These are phyloP conservation scores for Rattus norvegicus DNA, from an alignment of 2,113 vertebrate species.

Conservation along the genomic window DNA sequence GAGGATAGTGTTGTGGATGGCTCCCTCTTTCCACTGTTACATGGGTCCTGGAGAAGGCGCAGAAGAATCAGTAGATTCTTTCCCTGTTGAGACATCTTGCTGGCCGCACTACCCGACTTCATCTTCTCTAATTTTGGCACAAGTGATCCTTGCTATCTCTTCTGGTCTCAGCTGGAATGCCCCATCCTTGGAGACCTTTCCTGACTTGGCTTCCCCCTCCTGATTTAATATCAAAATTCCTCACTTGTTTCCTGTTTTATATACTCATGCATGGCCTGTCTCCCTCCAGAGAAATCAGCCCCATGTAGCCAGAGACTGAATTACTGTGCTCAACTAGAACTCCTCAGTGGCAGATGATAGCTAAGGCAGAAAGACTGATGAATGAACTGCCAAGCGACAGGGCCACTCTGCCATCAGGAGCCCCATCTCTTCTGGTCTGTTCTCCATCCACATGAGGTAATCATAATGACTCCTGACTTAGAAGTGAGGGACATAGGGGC, in stretches of 20 bases:
- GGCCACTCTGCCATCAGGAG: background rate
- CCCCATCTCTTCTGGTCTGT: background rate
- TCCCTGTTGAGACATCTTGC: background rate
- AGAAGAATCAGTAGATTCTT: background rate
- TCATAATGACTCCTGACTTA: background rate
- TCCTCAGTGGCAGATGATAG: background rate
- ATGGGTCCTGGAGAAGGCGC: background rate
- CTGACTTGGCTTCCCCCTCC: background rate
- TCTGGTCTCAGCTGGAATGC: background rate
- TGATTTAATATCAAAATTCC: background rate
- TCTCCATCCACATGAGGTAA: background rate
- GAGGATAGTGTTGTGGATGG: background rate
- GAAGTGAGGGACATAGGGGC: background rate
- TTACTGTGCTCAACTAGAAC: background rate
- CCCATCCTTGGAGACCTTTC: background rate
- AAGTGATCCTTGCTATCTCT: background rate
- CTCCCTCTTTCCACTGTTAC: background rate
- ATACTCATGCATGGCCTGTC: background rate
- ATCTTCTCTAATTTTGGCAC: background rate
- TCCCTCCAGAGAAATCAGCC: background rate
- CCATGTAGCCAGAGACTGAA: background rate
- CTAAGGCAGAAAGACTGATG: background rate
- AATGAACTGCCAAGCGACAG: background rate
- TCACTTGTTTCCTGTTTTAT: background rate
- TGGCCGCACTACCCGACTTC: background rate